A percentile compares a stretch with the other conserved stretches of the same genome.
Evolutionary conservation across 2,888 invertebrate genomes (phyloP).

Genomic region (Cotesia congregata): DNA sequence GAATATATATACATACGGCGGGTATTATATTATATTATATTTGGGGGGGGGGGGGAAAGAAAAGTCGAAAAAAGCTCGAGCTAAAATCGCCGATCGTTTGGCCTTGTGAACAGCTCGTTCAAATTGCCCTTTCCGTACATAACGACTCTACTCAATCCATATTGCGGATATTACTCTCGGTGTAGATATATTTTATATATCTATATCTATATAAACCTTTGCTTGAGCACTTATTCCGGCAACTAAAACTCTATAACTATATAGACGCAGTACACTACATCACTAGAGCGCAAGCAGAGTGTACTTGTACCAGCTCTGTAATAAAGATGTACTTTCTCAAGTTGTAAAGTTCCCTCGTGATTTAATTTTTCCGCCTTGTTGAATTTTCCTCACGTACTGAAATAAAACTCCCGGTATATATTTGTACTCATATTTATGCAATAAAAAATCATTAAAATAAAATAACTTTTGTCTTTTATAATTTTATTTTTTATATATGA

Average conservation of each 20-base stretch:
- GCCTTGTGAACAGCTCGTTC: slow-evolving; percentile 13
- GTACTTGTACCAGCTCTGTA: not conserved
- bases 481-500: not conserved
- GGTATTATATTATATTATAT: not conserved
- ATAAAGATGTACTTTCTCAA: slow-evolving; percentile 9
- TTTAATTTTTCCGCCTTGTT: slow-evolving; percentile 7
- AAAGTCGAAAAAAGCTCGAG: not conserved
- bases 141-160: slow-evolving; percentile 1
- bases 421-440: not conserved
- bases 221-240: not conserved
- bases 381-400: slow-evolving; percentile 4
- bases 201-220: not conserved
- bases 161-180: not conserved
- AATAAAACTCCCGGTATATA: not conserved
- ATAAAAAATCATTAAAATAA: slow-evolving; percentile 5
- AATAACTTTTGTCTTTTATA: not conserved
- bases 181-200: slow-evolving; percentile 2
- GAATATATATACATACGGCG: not conserved
- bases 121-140: slow-evolving; percentile 16
- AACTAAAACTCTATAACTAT: not conserved
- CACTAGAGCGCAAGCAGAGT: not conserved
- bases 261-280: not conserved
- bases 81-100: slow-evolving; percentile 14
- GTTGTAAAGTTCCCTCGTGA: slow-evolving; percentile 7
- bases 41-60: not conserved